Conservation (phyloP, 2,113 vertebrate genomes). For the Pachycephala philippinensis region DNA sequence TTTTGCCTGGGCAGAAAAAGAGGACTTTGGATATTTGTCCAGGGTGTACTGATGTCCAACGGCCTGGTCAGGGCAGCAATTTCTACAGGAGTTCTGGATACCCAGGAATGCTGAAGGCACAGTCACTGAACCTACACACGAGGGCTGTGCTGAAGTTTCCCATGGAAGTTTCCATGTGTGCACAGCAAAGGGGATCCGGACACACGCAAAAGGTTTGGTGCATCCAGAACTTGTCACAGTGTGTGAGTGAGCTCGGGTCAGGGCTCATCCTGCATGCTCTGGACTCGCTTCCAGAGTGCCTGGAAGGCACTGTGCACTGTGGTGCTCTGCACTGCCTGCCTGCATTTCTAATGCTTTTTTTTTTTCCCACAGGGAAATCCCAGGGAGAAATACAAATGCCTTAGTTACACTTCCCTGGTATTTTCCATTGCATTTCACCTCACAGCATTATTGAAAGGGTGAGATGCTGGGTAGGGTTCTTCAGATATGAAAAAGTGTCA, state of each 20-base stretch:
- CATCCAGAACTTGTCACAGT: not conserved
- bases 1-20: not conserved
- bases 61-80: not conserved
- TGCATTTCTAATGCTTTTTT: not conserved
- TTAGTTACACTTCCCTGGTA: not conserved
- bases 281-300: not conserved
- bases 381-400: not conserved
- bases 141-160: not conserved
- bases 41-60: not conserved
- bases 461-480: not conserved
- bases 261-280: not conserved
- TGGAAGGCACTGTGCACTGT: no score
- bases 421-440: not conserved
- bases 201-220: not conserved
- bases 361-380: not conserved
- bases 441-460: not conserved
- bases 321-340: not conserved
- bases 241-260: not conserved
- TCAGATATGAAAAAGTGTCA: not conserved
- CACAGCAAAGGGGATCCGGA: not conserved
- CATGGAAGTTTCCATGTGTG: no score
- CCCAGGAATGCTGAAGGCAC: not conserved
- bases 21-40: not conserved
- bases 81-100: not conserved
- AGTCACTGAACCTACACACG: not conserved